Base-by-base conservation (phyloP, 2,888 invertebrate genomes). In the Torymus texanus region DNA sequence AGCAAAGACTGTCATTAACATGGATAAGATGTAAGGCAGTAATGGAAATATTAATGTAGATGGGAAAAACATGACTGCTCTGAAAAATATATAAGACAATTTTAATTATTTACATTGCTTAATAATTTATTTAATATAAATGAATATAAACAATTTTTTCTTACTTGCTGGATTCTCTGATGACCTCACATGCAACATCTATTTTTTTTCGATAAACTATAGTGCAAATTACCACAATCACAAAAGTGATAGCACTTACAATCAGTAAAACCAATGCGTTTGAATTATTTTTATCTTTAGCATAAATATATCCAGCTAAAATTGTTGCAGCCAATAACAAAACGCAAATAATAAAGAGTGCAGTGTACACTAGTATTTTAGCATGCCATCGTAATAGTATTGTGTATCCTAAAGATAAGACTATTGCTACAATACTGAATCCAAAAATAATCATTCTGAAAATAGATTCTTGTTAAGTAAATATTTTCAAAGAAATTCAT, bases 21-120 rank as follows among this genome's bases (percentile, higher is more conserved):
- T 91, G 89, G 97, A 96, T 11, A 97, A 88, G 8, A 95, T 84
- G 94, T 97, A 98, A 0, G 98, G 97, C 84, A 98, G 91, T 83
- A 99, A 91, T 0, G 99, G 98, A 90, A 98, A 98, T 83, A 97
- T 92, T 67, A 99, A 92, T 0, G 97, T 95, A 3, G 97, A 95
- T 86, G 96, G 94, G 84, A 97, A 95, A 73, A 94, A 93, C 71
- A 94, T 94, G 4, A 99, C 96, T 59, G 98, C 98, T 90, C 97
- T 97, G 92, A 82, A 93, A 92, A 83, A 83, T 14, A 21, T 61
- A 67, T 14, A 80, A 82, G 81, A n/a, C 16, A 74, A 70, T 58
- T 18, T 58, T n/a, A 55, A 8, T n/a, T 65, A 65, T n/a, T n/a
- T n/a, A n/a, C n/a, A n/a, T n/a, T n/a, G n/a, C 62, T 55, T 59